These are phyloP conservation scores for Phrynocephalus versicolor DNA, from an alignment of 2,113 vertebrate species.

Conservation along the genomic window DNA sequence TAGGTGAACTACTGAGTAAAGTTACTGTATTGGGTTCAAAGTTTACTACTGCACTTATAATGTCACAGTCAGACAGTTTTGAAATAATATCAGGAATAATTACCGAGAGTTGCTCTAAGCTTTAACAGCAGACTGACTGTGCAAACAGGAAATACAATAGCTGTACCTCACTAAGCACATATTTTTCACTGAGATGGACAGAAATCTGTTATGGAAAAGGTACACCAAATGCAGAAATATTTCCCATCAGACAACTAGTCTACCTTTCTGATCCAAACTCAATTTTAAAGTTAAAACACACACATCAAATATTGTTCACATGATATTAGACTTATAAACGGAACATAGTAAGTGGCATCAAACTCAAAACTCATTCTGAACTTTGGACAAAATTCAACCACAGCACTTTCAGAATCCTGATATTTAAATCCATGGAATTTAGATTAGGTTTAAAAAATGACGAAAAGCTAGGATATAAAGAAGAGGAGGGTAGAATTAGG, in stretches of 20 bases:
- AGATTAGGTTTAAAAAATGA: conserved; percentile 3
- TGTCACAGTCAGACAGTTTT: not conserved
- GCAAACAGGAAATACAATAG: conserved; percentile 2
- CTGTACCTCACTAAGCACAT: not conserved
- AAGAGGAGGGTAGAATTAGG: not conserved
- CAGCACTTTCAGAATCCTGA: conserved; percentile 4
- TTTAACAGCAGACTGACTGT: not conserved
- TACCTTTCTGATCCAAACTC: not conserved
- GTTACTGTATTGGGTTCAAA: not conserved
- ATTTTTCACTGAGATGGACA: conserved; percentile 15
- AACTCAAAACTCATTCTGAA: conserved; percentile 1
- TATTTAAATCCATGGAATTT: conserved; percentile 20
- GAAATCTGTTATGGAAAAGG: conserved; percentile 14
- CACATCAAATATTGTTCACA: not conserved
- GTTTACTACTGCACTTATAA: not conserved
- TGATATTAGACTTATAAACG: not conserved
- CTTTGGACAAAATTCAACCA: not conserved
- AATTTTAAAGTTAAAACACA: not conserved
- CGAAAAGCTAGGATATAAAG: not conserved
- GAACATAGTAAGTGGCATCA: not conserved
- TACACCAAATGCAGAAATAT: not conserved
- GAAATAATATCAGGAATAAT: conserved; percentile 12
- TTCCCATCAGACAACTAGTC: not conserved
- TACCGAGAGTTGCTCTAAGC: conserved; percentile 1
- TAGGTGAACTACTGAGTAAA: not conserved